Base-by-base conservation (phyloP, 2,888 invertebrate species). In the Crioceris asparagi region DNA sequence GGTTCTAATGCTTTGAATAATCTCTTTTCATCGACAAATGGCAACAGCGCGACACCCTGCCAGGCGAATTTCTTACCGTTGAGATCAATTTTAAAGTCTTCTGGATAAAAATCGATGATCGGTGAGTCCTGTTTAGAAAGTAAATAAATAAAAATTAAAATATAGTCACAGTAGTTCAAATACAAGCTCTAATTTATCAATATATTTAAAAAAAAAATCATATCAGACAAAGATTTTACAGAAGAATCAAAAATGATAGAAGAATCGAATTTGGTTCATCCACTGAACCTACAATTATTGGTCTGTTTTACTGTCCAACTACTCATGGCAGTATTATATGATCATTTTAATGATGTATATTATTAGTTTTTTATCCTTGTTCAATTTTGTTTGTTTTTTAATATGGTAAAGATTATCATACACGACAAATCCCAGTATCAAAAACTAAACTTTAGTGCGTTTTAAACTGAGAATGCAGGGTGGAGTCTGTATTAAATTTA, bases 41-140 rank as follows among this genome's bases (percentile, higher is more conserved):
- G 98, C 44, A 99, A 67, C 26, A 99, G 66, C 1, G 97, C 98
- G 2, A 99, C 98, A 29, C 98, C 97, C 68, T 97, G 96, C 98
- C 98, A 99, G 32, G 97, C 97, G 68, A 87, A 97, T 66, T 94
- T 97, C 68, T 99, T 98, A 19, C 98, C 98, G 67, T 99, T 99
- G 47, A 99, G 69, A 67, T 98, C 96, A 43, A 97, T 93, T 66
- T 85, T 86, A 67, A 98, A 98, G 64, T 98, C 92, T 58, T 77
- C 82, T 0, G 98, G 98, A 68, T 99, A 99, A 69, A 99, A 97
- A 66, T 99, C 98, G 52, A 98, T 94, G 40, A 98, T 97, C 1
- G 85, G 69, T 0, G 97, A 97, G 50, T 82, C 79, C 78, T 85
- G 65, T 6, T 36, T 12, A 4, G 1, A 18, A 29, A 11, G 17